Conservation (phyloP, 2,113 vertebrate species). For the Neogale vison region DNA sequence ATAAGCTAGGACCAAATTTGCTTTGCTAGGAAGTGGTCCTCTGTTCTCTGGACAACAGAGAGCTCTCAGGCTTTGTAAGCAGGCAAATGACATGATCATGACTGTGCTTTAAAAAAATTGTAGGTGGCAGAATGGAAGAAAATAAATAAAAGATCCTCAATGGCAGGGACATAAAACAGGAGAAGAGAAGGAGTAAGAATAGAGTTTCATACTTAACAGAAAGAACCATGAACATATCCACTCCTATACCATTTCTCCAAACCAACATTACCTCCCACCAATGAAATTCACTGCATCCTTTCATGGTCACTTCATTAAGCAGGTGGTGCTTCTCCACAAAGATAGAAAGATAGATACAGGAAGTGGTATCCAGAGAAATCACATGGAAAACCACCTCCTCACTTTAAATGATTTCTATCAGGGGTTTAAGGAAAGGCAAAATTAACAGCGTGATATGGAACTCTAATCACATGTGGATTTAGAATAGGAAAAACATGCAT, state of each 20-base stretch:
- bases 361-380: background rate
- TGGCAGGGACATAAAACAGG: background rate
- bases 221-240: background rate
- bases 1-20: background rate
- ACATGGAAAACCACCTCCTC: background rate
- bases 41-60: background rate
- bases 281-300: background rate
- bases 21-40: background rate
- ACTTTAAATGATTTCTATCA: background rate
- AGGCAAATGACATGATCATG: background rate
- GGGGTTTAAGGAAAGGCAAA: background rate
- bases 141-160: background rate
- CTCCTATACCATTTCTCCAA: background rate
- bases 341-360: background rate
- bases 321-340: background rate
- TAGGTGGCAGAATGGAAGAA: background rate
- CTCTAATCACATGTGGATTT: conserved; percentile 45
- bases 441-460: conserved; percentile 25
- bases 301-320: background rate
- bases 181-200: background rate
- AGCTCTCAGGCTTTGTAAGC: background rate
- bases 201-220: conserved; percentile 29
- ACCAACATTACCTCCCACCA: background rate
- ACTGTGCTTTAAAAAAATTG: background rate
- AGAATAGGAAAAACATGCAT: background rate